phyloP scores from a whole-genome alignment of 2,797 vertebrate genomes.

The Picus viridis region DNA sequence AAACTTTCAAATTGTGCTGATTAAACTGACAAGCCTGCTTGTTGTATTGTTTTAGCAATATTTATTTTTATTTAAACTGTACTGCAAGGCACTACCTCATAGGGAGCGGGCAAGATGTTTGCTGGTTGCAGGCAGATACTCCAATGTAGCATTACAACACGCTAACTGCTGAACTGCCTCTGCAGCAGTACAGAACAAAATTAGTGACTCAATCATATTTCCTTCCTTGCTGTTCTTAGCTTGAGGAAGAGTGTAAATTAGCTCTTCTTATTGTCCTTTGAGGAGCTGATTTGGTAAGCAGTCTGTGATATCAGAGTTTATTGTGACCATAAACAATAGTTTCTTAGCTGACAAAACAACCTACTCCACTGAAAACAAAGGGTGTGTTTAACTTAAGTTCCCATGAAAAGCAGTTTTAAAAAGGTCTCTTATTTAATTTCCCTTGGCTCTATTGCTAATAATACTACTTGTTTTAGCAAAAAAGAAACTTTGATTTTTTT shows the following conservation, averaged over 20 bases:
- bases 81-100: not conserved
- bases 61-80: not conserved
- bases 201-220: not conserved
- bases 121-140: not conserved
- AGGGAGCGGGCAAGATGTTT: not conserved
- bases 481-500: not conserved
- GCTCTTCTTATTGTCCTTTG: not conserved
- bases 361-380: not conserved
- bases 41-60: not conserved
- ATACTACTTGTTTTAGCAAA: not conserved
- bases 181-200: not conserved
- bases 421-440: not conserved
- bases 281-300: not conserved
- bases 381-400: not conserved
- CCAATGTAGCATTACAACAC: not conserved
- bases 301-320: not conserved
- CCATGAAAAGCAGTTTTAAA: not conserved
- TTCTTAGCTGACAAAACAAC: not conserved
- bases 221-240: not conserved
- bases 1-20: not conserved
- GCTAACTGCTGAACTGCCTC: constrained; percentile 1
- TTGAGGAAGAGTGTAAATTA: not conserved
- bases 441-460: not conserved
- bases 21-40: not conserved
- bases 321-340: constrained; percentile 8